Percentiles rank a stretch among this genome's conserved stretches.
Evolutionary conservation across 2,888 invertebrate species (phyloP).

Genomic region (Cryptosula pallasiana): DNA sequence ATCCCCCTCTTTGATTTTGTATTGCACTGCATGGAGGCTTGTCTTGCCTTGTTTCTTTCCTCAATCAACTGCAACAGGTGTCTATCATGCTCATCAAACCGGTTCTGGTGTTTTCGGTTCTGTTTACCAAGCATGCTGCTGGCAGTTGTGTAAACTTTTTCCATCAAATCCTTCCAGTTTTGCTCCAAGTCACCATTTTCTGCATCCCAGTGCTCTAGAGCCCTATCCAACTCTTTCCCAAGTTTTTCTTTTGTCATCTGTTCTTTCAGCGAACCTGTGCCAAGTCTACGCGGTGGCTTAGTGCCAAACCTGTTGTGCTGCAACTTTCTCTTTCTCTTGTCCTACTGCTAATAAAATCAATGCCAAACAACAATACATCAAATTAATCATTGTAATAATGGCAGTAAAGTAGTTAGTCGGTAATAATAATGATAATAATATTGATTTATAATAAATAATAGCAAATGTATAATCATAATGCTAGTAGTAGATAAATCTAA

Average conservation of each 20-base stretch:
- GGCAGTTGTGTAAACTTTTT: neutral
- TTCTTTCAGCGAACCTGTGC: conserved; percentile 8
- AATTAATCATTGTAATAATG: too few relatives aligned
- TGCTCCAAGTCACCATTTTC: neutral
- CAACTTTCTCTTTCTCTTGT: neutral
- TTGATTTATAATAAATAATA: too few relatives aligned
- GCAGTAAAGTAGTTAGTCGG: too few relatives aligned
- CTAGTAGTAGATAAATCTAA: too few relatives aligned
- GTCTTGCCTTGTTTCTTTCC: conserved; percentile 21
- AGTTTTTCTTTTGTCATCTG: neutral
- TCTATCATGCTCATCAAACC: conserved; percentile 15
- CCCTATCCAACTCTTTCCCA: neutral
- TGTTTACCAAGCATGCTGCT: conserved; percentile 3
- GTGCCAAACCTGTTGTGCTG: neutral
- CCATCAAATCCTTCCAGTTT: conserved; percentile 11
- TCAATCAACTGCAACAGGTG: conserved; percentile 4
- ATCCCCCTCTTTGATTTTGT: conserved; percentile 1
- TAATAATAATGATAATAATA: too few relatives aligned
- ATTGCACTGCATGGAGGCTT: neutral
- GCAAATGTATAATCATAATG: too few relatives aligned
- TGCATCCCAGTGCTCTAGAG: conserved; percentile 19
- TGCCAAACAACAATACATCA: too few relatives aligned
- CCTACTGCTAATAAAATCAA: too few relatives aligned
- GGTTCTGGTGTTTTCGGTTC: neutral
- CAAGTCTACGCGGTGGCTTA: neutral